phyloP scores from a whole-genome alignment of 2,797 vertebrate genomes.

The Martes flavigula region DNA sequence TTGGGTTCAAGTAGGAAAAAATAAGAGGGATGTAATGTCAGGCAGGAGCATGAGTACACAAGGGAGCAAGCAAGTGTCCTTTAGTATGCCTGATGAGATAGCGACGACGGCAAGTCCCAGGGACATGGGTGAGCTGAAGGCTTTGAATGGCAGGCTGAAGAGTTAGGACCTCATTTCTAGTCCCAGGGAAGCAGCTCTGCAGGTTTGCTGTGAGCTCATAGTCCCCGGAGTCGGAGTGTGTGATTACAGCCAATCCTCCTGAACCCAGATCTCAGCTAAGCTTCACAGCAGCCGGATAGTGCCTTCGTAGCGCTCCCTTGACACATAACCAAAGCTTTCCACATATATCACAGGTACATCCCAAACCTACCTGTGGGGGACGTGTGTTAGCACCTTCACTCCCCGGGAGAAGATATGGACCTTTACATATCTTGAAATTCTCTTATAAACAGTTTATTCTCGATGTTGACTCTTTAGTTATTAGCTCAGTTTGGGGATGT shows the following conservation, averaged over 20 bases:
- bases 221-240: neutral
- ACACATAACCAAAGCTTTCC: neutral
- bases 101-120: neutral
- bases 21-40: neutral
- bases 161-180: neutral
- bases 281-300: neutral
- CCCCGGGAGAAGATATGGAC: neutral
- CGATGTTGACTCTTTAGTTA: neutral
- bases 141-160: neutral
- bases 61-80: neutral
- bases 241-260: neutral
- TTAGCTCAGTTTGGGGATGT: neutral
- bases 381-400: neutral
- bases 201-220: neutral
- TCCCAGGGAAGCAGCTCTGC: neutral
- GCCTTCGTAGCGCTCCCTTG: neutral
- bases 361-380: neutral
- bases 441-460: neutral
- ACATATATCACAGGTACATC: accelerated
- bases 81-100: neutral
- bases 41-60: neutral
- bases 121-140: neutral
- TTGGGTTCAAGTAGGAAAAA: neutral
- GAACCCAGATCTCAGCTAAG: neutral
- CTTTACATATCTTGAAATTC: neutral